A percentile compares a stretch with the other conserved stretches of the same genome.
Evolutionary conservation across 1,140 invertebrate species (phyloP).

Genomic region (Chlorops oryzae): DNA sequence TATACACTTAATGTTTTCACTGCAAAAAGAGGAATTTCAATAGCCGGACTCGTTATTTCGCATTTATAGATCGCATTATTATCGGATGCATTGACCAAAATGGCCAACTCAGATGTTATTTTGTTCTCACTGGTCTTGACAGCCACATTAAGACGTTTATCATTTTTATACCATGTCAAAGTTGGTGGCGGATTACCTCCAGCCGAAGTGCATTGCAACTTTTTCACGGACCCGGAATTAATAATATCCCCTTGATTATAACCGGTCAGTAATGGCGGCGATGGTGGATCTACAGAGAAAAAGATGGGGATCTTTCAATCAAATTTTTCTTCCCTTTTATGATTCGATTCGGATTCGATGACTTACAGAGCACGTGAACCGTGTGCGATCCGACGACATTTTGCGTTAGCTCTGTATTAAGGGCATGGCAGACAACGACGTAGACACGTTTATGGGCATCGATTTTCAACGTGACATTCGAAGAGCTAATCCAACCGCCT

Average conservation of each 20-base stretch:
- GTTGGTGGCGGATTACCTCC: slow-evolving; percentile 90
- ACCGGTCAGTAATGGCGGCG: slow-evolving; percentile 75
- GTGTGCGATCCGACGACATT: slow-evolving; percentile 82
- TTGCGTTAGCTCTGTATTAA: slow-evolving; percentile 76
- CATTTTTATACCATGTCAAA: slow-evolving; percentile 83
- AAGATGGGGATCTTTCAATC: neutral
- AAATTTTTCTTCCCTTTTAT: too few species aligned
- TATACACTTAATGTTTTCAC: slow-evolving; percentile 75
- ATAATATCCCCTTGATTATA: slow-evolving; percentile 71
- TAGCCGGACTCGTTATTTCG: slow-evolving; percentile 85
- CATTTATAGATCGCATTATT: slow-evolving; percentile 87
- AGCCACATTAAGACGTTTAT: slow-evolving; percentile 65
- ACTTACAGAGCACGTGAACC: slow-evolving; percentile 89
- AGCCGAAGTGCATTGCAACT: slow-evolving; percentile 80
- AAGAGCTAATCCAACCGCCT: slow-evolving; percentile 84
- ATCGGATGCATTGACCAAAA: slow-evolving; percentile 79
- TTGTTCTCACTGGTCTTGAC: slow-evolving; percentile 66
- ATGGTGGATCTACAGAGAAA: slow-evolving; percentile 73
- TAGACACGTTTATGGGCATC: slow-evolving; percentile 67
- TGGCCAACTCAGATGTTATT: slow-evolving; percentile 73
- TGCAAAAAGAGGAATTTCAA: slow-evolving; percentile 75
- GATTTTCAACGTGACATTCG: slow-evolving; percentile 76
- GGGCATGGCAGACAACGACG: slow-evolving; percentile 78
- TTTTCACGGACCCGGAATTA: slow-evolving; percentile 75
- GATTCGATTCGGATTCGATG: slow-evolving; percentile 6